Base-by-base conservation (phyloP, 2,113 vertebrate species). In the Xenopus laevis region DNA sequence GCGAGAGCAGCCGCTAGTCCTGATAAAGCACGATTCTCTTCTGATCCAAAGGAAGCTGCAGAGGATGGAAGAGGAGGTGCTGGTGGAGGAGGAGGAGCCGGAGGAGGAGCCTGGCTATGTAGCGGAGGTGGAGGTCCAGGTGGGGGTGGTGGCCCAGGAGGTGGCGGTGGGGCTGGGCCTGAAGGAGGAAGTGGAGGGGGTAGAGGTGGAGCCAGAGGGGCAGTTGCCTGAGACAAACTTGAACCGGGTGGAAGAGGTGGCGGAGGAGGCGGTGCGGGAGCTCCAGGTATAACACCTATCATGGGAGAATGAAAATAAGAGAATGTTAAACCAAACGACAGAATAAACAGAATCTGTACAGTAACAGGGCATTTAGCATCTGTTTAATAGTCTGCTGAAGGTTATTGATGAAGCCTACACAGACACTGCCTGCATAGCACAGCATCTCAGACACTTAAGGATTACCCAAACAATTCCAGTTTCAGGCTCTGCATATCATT, bases 1-100 rank as follows among this genome's bases (percentile, higher is more conserved):
- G 96, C 95, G 11, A 98, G 93, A 13, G 96, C 96, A 61, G 95
- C 95, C 75, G 96, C 96, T 63, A 98, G 87, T 84, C 96, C 96
- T 75, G 96, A 92, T 77, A 94, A 65, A 66, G 95, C 92, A 61
- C 91, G 94, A 83, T 92, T 93, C 78, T 99, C 97, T 72, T 95
- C 94, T 0, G 86, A 84, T 65, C 84, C 89, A 20, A 82, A 86
- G 58, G 93, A 92, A 83, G 96, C 93, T 59, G 92, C 87, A 55
- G 94, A 92, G 4, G 89, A 70, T 0, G 95, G 96, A n/a, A 96
- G 92, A 0, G 96, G 96, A 2, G 96, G 96, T 7, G 97, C 93
- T 0, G 97, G 96, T n/a, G 96, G 97, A 0, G 89, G 91, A 21
- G 78, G 88, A 3, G 92, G 93, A 67, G 88, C 82, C 0, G 85